Conservation (phyloP, 2,797 vertebrate species). For the Cottoperca gobio region DNA sequence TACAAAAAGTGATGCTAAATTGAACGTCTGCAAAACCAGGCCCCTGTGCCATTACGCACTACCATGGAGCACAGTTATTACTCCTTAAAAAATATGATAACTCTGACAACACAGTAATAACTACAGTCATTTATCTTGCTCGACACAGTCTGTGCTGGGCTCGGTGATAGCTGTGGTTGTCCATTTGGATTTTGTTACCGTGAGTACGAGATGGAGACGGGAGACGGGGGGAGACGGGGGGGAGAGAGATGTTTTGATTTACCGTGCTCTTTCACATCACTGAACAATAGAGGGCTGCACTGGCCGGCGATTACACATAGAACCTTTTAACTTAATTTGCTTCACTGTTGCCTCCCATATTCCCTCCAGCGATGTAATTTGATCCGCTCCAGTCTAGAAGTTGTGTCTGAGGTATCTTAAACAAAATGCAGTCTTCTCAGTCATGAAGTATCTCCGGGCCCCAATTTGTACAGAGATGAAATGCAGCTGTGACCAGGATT, state of each 20-base stretch:
- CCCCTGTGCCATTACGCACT: conserved; percentile 49
- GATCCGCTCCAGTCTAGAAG: conserved; percentile 49
- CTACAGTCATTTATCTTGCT: conserved; percentile 57
- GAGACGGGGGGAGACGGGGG: too few relatives aligned
- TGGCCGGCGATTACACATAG: conserved; percentile 51
- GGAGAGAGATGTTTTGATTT: conserved; percentile 63
- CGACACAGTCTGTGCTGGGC: conserved; percentile 46
- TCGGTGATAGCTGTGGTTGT: conserved; percentile 30
- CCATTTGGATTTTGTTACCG: conserved; percentile 28
- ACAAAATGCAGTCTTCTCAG: conserved; percentile 38
- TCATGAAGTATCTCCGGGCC: conserved; percentile 16
- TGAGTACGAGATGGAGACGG: conserved; percentile 11
- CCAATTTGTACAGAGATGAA: conserved; percentile 39
- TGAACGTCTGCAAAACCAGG: conserved; percentile 45
- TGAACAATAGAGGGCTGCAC: conserved; percentile 42
- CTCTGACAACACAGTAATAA: conserved; percentile 68
- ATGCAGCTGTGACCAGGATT: conserved; percentile 30
- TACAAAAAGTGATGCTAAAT: conserved; percentile 52
- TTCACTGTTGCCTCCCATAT: conserved; percentile 49
- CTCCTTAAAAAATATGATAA: conserved; percentile 67
- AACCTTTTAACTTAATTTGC: conserved; percentile 67
- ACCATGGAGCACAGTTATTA: conserved; percentile 60
- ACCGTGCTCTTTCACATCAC: conserved; percentile 42
- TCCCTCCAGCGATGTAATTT: conserved; percentile 57
- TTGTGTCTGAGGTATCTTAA: conserved; percentile 52